Evolutionary conservation across 2,797 vertebrate genomes (phyloP), one percentile per base, ranked within the genome.

Genomic region (Coluber constrictor): DNA sequence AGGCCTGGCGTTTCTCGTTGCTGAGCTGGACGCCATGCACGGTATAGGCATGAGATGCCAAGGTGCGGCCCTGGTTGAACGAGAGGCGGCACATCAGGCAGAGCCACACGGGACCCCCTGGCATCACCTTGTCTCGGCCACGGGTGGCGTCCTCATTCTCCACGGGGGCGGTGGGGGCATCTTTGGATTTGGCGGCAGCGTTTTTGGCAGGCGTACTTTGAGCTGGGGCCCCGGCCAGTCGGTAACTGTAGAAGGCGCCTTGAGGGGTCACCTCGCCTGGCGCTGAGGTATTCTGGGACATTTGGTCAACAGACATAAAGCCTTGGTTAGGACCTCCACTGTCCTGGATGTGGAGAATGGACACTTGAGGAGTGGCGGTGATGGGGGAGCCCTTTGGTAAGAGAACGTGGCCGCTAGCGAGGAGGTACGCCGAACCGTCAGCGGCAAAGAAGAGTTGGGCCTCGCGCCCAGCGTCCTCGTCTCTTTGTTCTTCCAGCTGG

Each of bases 251-350:
- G 96, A 97, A 96, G 95, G 96, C 95, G 95, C 96, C 96, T 54
- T 94, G 91, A 95, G 95, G 96, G 47, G 86, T 96, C 96, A 94
- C 55, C 95, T 96, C 95, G 95, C 91, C 92, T 94, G 96, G 96
- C 91, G 93, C 96, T 97, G 97, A 97, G 97, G 97, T 97, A 97
- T 97, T 95, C 32, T 94, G 97, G 97, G 97, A 97, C 97, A 97
- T 97, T 97, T 97, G 97, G 97, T 97, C 97, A 97, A 97, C 96
- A 97, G 97, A 97, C 94, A 94, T 96, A 97, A 97, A 97, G 97
- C 97, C 97, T 97, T 97, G 97, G 96, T 95, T 94, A 93, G 95
- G 95, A 92, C 96, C 96, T 95, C 97, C 97, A 95, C 96, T 95
- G 93, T 95, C 91, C 93, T 97, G 97, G 94, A 97, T 93, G 83